Evolutionary conservation across 2,113 vertebrate genomes (phyloP).

Genomic region (Empidonax traillii): DNA sequence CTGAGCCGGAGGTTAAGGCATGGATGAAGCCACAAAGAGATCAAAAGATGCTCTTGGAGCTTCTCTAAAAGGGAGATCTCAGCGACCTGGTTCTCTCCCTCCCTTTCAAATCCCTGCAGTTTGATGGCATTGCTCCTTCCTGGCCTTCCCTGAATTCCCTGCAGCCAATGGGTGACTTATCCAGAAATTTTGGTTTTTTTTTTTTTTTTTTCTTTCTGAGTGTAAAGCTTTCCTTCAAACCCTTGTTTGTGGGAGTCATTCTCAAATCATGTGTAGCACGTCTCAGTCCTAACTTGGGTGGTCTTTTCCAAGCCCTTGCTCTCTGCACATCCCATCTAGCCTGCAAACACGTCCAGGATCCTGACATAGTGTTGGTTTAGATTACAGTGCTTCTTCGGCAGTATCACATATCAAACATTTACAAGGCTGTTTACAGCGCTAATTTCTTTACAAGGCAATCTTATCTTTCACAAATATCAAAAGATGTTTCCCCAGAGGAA

Average conservation of each 20-base stretch:
- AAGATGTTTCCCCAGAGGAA: background rate
- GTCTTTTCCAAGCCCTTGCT: background rate
- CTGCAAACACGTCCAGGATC: background rate
- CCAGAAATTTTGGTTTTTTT: background rate
- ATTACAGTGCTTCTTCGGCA: background rate
- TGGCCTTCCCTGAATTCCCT: conserved; percentile 82
- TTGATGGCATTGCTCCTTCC: conserved; percentile 85
- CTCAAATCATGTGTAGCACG: background rate
- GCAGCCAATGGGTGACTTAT: conserved; percentile 87
- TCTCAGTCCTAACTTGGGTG: background rate
- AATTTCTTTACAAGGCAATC: background rate
- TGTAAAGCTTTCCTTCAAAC: background rate
- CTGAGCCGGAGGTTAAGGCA: background rate
- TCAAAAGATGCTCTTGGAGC: fast-evolving
- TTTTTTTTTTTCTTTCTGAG: background rate
- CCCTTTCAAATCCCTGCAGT: conserved; percentile 85
- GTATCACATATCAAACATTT: background rate
- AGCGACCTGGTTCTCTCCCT: conserved; percentile 85
- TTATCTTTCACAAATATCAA: background rate
- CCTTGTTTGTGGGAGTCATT: background rate
- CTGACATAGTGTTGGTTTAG: background rate
- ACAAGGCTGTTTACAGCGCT: background rate
- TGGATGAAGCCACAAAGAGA: background rate
- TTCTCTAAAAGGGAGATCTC: conserved; percentile 62
- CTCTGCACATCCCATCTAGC: background rate